phyloP scores from a whole-genome alignment of 2,113 vertebrate genomes.

The cattle (Bos taurus) region DNA sequence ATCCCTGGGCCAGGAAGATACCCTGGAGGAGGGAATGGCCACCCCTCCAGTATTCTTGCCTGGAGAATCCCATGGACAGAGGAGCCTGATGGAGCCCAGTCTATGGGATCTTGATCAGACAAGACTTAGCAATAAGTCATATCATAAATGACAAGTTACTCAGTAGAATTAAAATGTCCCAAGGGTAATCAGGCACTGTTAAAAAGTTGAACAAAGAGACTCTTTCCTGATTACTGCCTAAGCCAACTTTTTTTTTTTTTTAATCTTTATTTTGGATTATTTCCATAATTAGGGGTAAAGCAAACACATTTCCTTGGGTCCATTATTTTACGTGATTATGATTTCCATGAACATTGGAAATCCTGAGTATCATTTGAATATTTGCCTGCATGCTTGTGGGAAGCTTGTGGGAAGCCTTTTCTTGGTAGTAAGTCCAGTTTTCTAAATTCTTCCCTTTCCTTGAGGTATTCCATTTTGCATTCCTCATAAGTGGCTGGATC shows the following conservation, averaged over 20 bases:
- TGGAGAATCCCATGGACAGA: background rate
- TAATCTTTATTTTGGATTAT: slow-evolving; percentile 63
- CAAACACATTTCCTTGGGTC: background rate
- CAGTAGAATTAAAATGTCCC: background rate
- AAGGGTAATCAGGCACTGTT: background rate
- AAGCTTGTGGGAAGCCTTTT: slow-evolving; percentile 64
- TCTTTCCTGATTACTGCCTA: background rate
- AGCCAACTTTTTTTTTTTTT: slow-evolving; percentile 42
- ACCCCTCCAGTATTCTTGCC: background rate
- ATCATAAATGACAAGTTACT: background rate
- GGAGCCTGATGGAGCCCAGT: background rate
- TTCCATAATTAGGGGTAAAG: slow-evolving; percentile 48
- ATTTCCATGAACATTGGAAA: background rate
- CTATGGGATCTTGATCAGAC: background rate
- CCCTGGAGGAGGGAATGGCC: background rate
- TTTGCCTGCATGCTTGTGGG: slow-evolving; percentile 84
- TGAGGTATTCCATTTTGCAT: slow-evolving; percentile 93
- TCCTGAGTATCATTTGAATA: background rate
- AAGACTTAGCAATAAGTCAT: background rate
- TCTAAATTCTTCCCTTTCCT: slow-evolving; percentile 89
- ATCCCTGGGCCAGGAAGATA: background rate
- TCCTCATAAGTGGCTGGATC: slow-evolving; percentile 91
- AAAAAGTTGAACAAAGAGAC: background rate
- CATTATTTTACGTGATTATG: slow-evolving; percentile 70
- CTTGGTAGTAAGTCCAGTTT: slow-evolving; percentile 83